Conservation (phyloP, 2,888 invertebrate species). For the Ophonus ardosiacus region DNA sequence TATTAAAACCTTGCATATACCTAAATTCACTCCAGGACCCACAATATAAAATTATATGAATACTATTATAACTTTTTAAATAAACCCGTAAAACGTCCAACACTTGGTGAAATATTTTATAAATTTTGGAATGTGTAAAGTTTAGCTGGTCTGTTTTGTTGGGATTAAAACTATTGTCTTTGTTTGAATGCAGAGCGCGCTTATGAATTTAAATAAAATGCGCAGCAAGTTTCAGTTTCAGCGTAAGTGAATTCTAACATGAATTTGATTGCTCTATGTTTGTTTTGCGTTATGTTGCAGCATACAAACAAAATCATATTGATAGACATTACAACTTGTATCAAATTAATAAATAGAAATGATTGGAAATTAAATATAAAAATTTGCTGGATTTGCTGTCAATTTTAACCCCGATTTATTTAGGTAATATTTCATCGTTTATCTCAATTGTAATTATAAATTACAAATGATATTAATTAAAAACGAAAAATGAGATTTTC, state of each 20-base stretch:
- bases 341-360: not conserved
- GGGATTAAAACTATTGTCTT: conserved; percentile 7
- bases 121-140: not conserved
- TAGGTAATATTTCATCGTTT: not conserved
- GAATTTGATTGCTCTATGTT: conserved; percentile 17
- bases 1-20: too few relatives aligned
- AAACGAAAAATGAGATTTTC: not conserved
- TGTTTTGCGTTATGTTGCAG: not conserved
- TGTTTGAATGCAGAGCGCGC: not conserved
- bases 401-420: not conserved
- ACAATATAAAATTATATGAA: too few relatives aligned
- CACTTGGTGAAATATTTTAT: not conserved
- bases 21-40: too few relatives aligned
- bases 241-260: conserved; percentile 21
- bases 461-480: not conserved
- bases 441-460: not conserved
- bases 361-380: not conserved
- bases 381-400: not conserved
- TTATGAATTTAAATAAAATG: conserved; percentile 34
- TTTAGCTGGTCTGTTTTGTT: not conserved
- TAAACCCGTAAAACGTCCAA: not conserved
- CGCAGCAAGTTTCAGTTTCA: not conserved
- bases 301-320: not conserved
- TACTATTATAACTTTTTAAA: not conserved
- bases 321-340: not conserved